Conservation (phyloP, 2,888 invertebrate species). For the Tipula lateralis region DNA sequence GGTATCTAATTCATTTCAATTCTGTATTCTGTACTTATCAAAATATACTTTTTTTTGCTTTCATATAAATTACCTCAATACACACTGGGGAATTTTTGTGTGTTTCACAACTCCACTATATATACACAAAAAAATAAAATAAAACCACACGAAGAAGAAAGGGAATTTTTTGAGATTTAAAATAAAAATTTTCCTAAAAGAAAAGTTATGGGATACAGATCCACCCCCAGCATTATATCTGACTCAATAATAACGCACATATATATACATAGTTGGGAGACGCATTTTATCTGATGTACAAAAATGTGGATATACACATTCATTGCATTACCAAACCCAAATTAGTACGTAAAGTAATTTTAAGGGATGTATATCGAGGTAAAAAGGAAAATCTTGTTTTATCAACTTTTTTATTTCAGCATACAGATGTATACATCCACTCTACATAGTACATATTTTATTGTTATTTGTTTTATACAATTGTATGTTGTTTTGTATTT, state of each 20-base stretch:
- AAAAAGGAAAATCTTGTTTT: slow-evolving; percentile 13
- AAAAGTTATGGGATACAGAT: neutral
- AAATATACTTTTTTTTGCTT: neutral
- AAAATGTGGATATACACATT: neutral
- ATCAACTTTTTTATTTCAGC: neutral
- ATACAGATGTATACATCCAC: too few species aligned
- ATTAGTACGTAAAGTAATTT: neutral
- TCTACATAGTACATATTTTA: too few species aligned
- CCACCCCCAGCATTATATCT: slow-evolving; percentile 6
- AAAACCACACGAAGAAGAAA: neutral
- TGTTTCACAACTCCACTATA: neutral
- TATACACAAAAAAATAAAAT: neutral
- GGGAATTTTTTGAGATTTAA: neutral
- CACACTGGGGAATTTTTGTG: neutral
- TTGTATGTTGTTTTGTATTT: neutral
- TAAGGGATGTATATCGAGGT: neutral
- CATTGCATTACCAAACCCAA: neutral
- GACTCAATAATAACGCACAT: slow-evolving; percentile 2
- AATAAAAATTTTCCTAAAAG: neutral
- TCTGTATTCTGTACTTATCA: neutral
- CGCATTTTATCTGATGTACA: slow-evolving; percentile 2
- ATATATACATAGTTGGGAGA: neutral
- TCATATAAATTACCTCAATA: slow-evolving; percentile 5
- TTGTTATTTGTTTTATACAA: neutral
- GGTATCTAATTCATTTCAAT: neutral